Evolutionary conservation across 2,888 invertebrate species (phyloP).

Genomic region (Torymus auratus): DNA sequence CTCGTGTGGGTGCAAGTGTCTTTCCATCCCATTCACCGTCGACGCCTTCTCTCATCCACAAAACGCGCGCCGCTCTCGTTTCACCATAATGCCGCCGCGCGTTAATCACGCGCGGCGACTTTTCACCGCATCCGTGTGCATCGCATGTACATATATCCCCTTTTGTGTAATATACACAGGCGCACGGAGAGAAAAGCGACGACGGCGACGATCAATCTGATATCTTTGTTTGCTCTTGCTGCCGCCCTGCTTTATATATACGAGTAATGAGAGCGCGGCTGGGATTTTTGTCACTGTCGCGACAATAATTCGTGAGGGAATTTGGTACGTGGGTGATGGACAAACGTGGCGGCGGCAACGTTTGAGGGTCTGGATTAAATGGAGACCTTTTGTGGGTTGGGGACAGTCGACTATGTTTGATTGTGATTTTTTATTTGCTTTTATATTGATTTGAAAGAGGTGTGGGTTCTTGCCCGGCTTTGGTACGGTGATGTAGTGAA

Average conservation of each 20-base stretch:
- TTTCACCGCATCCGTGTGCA: constrained; percentile 24
- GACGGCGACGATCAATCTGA: constrained; percentile 40
- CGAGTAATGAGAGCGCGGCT: constrained; percentile 33
- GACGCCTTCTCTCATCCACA: background rate
- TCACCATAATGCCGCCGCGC: constrained; percentile 34
- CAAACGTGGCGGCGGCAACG: background rate
- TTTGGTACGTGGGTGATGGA: background rate
- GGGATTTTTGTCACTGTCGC: background rate
- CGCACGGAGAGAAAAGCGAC: background rate
- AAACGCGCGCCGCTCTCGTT: background rate
- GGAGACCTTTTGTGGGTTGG: no score
- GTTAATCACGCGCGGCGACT: constrained; percentile 52
- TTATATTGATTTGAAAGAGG: no score
- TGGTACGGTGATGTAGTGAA: no score
- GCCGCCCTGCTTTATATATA: background rate
- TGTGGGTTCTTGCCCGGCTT: no score
- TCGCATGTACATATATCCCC: background rate
- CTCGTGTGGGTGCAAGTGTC: constrained; percentile 47
- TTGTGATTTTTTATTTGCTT: no score
- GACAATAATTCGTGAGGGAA: background rate
- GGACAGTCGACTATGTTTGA: no score
- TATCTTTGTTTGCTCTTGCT: constrained; percentile 25
- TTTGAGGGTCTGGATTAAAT: no score
- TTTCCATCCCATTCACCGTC: constrained; percentile 8
- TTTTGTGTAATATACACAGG: background rate